phyloP scores from a whole-genome alignment of 2,888 invertebrate species.

The Pyrgus malvae region DNA sequence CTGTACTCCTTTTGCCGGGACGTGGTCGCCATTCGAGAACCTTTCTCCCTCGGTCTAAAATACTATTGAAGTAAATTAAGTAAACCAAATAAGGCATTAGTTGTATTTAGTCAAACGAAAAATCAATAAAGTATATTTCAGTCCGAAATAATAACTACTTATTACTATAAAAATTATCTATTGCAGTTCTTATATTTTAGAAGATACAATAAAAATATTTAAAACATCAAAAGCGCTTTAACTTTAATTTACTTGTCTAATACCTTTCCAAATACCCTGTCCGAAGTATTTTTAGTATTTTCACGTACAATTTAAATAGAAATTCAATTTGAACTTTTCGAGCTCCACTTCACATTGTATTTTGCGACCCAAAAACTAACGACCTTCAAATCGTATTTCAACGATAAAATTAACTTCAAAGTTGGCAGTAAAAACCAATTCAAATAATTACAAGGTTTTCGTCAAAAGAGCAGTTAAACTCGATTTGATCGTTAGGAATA shows the following conservation, averaged over 20 bases:
- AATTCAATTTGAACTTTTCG: constrained; percentile 12
- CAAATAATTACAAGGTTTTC: constrained; percentile 22
- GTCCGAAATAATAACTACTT: too few species aligned
- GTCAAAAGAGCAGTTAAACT: constrained; percentile 14
- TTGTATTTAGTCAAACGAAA: too few species aligned
- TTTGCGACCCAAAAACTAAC: constrained; percentile 24
- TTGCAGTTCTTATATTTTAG: too few species aligned
- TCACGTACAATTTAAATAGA: constrained; percentile 1
- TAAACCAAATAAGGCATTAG: too few species aligned
- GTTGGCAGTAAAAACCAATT: constrained; percentile 27
- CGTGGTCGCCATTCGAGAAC: too few species aligned
- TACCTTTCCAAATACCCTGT: background rate
- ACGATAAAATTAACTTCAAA: constrained; percentile 19
- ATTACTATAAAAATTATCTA: too few species aligned
- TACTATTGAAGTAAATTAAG: too few species aligned
- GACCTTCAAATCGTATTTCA: constrained; percentile 19
- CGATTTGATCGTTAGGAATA: constrained; percentile 16
- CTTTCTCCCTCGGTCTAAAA: too few species aligned
- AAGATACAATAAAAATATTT: too few species aligned
- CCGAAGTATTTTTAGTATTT: background rate
- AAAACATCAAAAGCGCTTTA: too few species aligned
- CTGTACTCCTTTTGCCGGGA: too few species aligned
- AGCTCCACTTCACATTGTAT: constrained; percentile 7
- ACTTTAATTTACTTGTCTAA: background rate
- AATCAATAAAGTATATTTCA: too few species aligned